phyloP scores from a whole-genome alignment of 2,113 vertebrate genomes.

The Mus pahari region DNA sequence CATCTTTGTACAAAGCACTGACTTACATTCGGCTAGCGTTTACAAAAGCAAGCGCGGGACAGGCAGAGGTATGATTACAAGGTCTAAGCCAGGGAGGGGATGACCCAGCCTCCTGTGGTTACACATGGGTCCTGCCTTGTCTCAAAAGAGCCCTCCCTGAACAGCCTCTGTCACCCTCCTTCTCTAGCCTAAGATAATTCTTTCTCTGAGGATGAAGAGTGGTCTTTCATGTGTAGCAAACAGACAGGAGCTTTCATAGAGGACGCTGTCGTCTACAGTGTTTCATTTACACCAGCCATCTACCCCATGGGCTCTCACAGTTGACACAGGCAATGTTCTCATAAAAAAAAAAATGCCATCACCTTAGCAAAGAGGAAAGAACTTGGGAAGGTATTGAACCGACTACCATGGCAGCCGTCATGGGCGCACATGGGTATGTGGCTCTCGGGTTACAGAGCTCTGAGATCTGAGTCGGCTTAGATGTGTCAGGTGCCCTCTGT shows the following conservation, averaged over 20 bases:
- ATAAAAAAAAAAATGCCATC: background rate
- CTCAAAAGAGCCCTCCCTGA: background rate
- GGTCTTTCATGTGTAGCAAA: accelerated
- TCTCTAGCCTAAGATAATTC: background rate
- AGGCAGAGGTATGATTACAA: background rate
- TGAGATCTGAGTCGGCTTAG: too few species aligned
- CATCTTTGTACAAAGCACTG: background rate
- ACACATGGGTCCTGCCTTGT: background rate
- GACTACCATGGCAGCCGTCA: accelerated
- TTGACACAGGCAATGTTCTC: background rate
- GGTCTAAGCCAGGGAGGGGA: background rate
- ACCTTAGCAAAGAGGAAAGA: background rate
- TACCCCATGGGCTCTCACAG: background rate
- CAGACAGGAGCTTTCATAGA: background rate
- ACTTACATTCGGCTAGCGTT: background rate
- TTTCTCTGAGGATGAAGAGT: background rate
- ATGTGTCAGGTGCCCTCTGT: background rate
- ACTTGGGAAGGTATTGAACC: background rate
- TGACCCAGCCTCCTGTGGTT: background rate
- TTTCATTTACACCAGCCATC: too few species aligned
- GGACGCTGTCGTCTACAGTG: accelerated
- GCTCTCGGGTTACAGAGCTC: background rate
- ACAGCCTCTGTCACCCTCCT: accelerated
- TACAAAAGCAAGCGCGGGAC: background rate
- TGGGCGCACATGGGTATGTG: accelerated